Evolutionary conservation across 1,140 invertebrate genomes (phyloP).

Genomic region (Melitaea cinxia): DNA sequence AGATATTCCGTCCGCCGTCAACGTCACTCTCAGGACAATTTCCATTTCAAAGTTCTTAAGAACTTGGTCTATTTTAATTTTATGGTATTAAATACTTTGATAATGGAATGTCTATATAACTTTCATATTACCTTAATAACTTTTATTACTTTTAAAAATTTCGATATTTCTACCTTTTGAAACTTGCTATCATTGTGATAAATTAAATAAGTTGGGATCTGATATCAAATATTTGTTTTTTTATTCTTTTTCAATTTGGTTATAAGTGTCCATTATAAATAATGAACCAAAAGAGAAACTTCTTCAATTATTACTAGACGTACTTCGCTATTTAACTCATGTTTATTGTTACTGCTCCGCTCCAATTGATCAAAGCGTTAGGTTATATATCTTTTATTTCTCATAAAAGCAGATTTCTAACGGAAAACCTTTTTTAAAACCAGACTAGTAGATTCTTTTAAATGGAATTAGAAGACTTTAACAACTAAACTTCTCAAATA

Average conservation of each 20-base stretch:
- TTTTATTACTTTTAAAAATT: conserved; percentile 5
- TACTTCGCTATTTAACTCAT: no score
- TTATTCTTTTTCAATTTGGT: not conserved
- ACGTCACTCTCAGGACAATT: conserved; percentile 29
- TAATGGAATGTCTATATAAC: conserved; percentile 26
- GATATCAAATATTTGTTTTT: not conserved
- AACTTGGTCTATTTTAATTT: conserved; percentile 30
- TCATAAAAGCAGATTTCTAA: no score
- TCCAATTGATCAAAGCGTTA: no score
- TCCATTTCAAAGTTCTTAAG: conserved; percentile 32
- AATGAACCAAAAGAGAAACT: no score
- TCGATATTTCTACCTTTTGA: not conserved
- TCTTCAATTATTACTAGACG: no score
- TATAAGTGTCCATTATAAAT: no score
- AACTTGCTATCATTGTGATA: not conserved
- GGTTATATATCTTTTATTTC: no score
- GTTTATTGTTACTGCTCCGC: no score
- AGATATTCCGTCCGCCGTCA: conserved; percentile 16
- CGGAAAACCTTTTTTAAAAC: no score
- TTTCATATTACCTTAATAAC: conserved; percentile 19
- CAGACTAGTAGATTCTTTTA: no score
- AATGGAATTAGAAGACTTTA: no score
- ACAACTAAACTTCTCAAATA: no score
- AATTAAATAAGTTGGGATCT: not conserved
- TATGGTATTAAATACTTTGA: conserved; percentile 33